Base-by-base conservation (phyloP, 53 echinoderm and acorn worm genomes). In the Apostichopus leukothele region DNA sequence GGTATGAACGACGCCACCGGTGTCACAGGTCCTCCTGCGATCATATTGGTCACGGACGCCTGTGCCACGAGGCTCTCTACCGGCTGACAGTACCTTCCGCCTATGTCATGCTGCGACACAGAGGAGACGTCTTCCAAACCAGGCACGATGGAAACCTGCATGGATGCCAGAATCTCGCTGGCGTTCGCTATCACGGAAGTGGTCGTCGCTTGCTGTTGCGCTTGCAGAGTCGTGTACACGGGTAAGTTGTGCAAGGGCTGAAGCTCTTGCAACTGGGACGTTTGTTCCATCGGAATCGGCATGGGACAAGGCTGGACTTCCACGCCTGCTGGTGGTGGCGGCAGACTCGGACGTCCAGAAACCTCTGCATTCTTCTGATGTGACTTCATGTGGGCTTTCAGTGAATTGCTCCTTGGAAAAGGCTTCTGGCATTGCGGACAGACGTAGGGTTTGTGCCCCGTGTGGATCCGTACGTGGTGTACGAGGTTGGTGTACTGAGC, bases 401-500 rank as follows among this genome's bases (percentile, higher is more conserved):
- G 53, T 18, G 74, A 75, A 53, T 87, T 87, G 57, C 88, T 87
- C 75, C 88, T 87, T 53, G 74, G 74, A 60, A 87, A 87, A 4
- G 20, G 16, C 55, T 87, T 87, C 75, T 75, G 74, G 27, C 88
- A 87, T 9, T 54, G 74, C 7, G 8, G 1, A 87, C 88, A 87
- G 53, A 75, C 75, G 26, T 87, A 87, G 16, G 88, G 88, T 57
- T 87, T 87, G 19, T 53, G 51, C 0, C 88, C 88, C 0, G 88
- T 75, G 54, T 87, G 88, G 13, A 74, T 75, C 52, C 88, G 53
- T 13, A 73, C 76, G 60, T 87, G 88, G 55, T 87, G 88, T 75
- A 87, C 88, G 26, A 75, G 25, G 21, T 87, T 87, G 16, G 88
- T 75, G 5, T 75, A 87, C 60, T 87, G 88, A 3, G 88, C 88